phyloP scores from a whole-genome alignment of 2,113 vertebrate species.

The Percopsis transmontana region DNA sequence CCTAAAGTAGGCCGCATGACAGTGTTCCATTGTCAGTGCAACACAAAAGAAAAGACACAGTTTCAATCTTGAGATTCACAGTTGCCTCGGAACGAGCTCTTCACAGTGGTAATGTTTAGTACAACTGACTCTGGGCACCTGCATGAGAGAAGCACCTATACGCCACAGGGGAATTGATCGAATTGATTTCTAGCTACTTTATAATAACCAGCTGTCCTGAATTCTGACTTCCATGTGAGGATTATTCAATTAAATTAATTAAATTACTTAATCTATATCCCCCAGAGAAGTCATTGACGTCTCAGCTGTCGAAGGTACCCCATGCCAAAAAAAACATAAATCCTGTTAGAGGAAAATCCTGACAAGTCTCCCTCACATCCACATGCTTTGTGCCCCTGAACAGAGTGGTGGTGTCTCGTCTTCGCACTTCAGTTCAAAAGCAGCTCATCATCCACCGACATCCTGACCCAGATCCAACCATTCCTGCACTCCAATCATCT shows the following conservation, averaged over 20 bases:
- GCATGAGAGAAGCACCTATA: neutral
- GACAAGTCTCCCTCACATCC: constrained; percentile 48
- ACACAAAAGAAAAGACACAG: neutral
- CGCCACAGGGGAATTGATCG: neutral
- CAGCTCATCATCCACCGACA: constrained; percentile 52
- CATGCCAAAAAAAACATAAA: constrained; percentile 41
- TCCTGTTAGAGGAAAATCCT: constrained; percentile 45
- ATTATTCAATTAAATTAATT: constrained; percentile 42
- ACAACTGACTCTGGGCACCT: neutral
- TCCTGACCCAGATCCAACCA: constrained; percentile 65
- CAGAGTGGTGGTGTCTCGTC: constrained; percentile 13
- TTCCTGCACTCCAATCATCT: constrained; percentile 47
- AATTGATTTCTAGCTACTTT: constrained; percentile 14
- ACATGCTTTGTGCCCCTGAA: constrained; percentile 42
- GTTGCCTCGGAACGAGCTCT: neutral
- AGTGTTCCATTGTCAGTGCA: neutral
- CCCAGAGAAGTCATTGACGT: constrained; percentile 58
- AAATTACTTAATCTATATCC: constrained; percentile 42
- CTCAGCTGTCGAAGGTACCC: constrained; percentile 27
- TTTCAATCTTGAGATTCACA: neutral
- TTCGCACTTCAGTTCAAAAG: constrained; percentile 48
- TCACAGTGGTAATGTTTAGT: neutral
- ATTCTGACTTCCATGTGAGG: constrained; percentile 27
- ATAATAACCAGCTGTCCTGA: constrained; percentile 13
- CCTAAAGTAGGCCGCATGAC: neutral